Percentiles rank a stretch among this genome's conserved stretches.
phyloP scores from a whole-genome alignment of 53 echinoderm and acorn worm genomes.

The Temnopleurus reevesii region DNA sequence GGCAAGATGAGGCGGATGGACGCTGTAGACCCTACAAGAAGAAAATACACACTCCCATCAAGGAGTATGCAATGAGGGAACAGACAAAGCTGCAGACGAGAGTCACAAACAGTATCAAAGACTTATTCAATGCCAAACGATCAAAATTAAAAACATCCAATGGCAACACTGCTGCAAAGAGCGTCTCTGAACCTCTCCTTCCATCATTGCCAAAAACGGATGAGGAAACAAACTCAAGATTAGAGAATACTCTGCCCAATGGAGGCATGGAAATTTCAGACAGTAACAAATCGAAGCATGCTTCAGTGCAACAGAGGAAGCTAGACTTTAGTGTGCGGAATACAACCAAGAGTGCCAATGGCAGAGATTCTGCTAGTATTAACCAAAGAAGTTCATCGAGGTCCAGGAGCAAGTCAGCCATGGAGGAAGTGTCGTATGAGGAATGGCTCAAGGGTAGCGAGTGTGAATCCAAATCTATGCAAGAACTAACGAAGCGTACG shows the following conservation, averaged over 20 bases:
- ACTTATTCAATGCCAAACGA: conserved; percentile 44
- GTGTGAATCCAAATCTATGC: conserved; percentile 22
- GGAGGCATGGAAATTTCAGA: background rate
- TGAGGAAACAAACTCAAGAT: background rate
- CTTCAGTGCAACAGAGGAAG: background rate
- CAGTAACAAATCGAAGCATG: background rate
- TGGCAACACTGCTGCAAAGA: conserved; percentile 19
- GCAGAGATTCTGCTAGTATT: conserved; percentile 11
- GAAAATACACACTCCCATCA: conserved; percentile 32
- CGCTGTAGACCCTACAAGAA: background rate
- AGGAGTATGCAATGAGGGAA: conserved; percentile 52
- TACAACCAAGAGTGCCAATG: conserved; percentile 36
- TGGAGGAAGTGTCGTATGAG: conserved; percentile 19
- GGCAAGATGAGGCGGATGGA: conserved; percentile 30
- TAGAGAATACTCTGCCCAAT: background rate
- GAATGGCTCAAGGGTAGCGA: conserved; percentile 30
- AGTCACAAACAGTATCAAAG: conserved; percentile 35
- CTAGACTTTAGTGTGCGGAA: background rate
- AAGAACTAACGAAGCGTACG: conserved; percentile 9
- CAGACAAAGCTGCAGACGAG: conserved; percentile 46
- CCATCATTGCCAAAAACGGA: conserved; percentile 20
- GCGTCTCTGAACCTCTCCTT: conserved; percentile 7
- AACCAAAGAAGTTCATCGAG: background rate
- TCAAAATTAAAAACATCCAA: conserved; percentile 5
- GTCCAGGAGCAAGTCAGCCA: background rate